Percentiles rank a stretch among this genome's conserved stretches.
phyloP scores from a whole-genome alignment of 2,888 invertebrate genomes.

The Drosophila leonis region DNA sequence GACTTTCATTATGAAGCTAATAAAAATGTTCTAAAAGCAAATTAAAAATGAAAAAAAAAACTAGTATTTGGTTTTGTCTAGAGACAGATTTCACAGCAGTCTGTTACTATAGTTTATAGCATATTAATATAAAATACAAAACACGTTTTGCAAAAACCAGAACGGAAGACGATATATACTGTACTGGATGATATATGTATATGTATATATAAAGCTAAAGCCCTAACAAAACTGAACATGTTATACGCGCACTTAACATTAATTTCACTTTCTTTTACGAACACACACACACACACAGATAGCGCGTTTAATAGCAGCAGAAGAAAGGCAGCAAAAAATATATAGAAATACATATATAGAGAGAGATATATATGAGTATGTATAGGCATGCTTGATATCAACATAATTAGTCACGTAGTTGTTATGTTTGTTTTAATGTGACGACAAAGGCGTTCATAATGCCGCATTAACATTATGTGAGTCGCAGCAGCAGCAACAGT shows the following conservation, averaged over 20 bases:
- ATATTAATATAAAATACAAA: conserved; percentile 51
- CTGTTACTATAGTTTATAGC: conserved; percentile 50
- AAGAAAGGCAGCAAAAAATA: conserved; percentile 21
- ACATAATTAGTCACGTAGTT: conserved; percentile 81
- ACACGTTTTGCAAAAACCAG: conserved; percentile 47
- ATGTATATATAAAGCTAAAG: conserved; percentile 15
- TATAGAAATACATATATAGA: conserved; percentile 7
- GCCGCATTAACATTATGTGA: conserved; percentile 63
- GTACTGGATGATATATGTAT: not conserved
- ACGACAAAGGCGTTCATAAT: conserved; percentile 74
- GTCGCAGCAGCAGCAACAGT: conserved; percentile 22
- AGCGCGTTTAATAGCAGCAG: conserved; percentile 10
- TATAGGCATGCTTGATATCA: conserved; percentile 68
- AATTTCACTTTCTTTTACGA: conserved; percentile 77
- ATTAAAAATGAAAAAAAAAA: not conserved
- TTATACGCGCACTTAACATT: conserved; percentile 70
- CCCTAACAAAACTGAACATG: conserved; percentile 50
- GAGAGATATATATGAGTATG: conserved; percentile 2
- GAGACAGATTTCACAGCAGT: conserved; percentile 33
- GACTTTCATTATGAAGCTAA: not conserved
- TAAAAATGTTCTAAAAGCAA: conserved; percentile 13
- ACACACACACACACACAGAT: conserved; percentile 34
- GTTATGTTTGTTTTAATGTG: conserved; percentile 77
- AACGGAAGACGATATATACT: conserved; percentile 20
- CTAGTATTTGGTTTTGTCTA: conserved; percentile 13